Base-by-base conservation (phyloP, 2,888 invertebrate species). In the Amphipyra tragopoginis region DNA sequence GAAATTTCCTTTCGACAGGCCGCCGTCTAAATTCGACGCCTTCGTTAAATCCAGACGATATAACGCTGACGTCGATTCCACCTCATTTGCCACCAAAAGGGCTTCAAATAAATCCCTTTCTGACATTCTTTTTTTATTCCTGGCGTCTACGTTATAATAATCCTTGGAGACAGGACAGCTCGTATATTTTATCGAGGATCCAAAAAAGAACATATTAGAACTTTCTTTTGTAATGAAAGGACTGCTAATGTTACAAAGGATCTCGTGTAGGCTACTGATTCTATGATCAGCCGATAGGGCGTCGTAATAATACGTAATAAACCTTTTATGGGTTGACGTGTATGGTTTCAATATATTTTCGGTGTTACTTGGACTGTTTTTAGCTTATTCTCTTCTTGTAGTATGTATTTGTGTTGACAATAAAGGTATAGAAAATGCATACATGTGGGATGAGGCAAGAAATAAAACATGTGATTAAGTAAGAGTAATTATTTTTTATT, bases 1-100 rank as follows among this genome's bases (percentile, higher is more conserved):
- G 52, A 65, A 77, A 72, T 65, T 70, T 68, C 52, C 63, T 58
- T 68, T 72, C 63, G 62, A 65, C 58, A 69, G 61, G 62, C 72
- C 65, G 75, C 77, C 75, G 60, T 79, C 79, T 70, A 72, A 75
- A 75, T 64, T 72, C 71, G 72, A 71, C 50, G 72, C 77, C 72
- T 80, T 79, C 80, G 77, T 80, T 80, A 80, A 73, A 68, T 71
- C 76, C 71, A 72, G 75, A 71, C 75, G 77, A 78, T 79, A 83
- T 82, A 82, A 78, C 71, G 84, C 85, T 84, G 84, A 84, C 86
- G 81, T 86, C 85, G 68, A 80, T 87, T 85, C 85, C 85, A 81
- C 86, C 84, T 89, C 91, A 91, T 91, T 90, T 89, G 79, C 78
- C 78, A 74, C 73, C 79, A 82, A 86, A 86, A 85, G 85, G 83